These are phyloP conservation scores for Athrips mouffetella DNA, from an alignment of 2,888 invertebrate species.

Conservation along the genomic window DNA sequence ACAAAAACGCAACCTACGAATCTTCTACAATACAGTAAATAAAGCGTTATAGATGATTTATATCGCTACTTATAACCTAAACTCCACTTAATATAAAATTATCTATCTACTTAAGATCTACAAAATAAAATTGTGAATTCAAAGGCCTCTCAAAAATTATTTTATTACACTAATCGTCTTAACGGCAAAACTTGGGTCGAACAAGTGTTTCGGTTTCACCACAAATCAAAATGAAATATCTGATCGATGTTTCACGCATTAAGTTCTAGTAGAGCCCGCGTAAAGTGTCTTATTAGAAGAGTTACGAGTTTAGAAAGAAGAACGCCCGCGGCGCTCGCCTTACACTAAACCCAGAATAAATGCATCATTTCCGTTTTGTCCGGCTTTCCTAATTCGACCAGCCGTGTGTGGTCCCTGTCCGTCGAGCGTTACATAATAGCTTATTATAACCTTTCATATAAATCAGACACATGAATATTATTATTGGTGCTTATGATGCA, in stretches of 20 bases:
- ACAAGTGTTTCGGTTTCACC: conserved; percentile 53
- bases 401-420: conserved; percentile 67
- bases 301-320: conserved; percentile 64
- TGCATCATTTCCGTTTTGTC: conserved; percentile 69
- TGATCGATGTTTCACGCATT: conserved; percentile 58
- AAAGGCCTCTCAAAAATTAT: conserved; percentile 35
- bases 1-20: conserved; percentile 31
- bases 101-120: conserved; percentile 20
- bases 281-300: conserved; percentile 70
- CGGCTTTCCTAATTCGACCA: conserved; percentile 67
- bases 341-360: conserved; percentile 60
- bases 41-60: conserved; percentile 28
- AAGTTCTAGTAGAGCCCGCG: conserved; percentile 63
- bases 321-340: conserved; percentile 63
- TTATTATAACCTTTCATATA: conserved; percentile 43
- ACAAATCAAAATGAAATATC: conserved; percentile 70
- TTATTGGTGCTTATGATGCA: conserved; percentile 17
- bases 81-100: too few relatives aligned
- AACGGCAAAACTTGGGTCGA: conserved; percentile 43
- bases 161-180: conserved; percentile 56
- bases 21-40: conserved; percentile 39
- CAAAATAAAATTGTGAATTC: conserved; percentile 26
- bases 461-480: conserved; percentile 45
- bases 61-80: too few relatives aligned
- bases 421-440: conserved; percentile 54